Evolutionary conservation across 2,113 vertebrate species (phyloP), one percentile per base, ranked within the genome.

Genomic region (Pelodiscus sinensis): DNA sequence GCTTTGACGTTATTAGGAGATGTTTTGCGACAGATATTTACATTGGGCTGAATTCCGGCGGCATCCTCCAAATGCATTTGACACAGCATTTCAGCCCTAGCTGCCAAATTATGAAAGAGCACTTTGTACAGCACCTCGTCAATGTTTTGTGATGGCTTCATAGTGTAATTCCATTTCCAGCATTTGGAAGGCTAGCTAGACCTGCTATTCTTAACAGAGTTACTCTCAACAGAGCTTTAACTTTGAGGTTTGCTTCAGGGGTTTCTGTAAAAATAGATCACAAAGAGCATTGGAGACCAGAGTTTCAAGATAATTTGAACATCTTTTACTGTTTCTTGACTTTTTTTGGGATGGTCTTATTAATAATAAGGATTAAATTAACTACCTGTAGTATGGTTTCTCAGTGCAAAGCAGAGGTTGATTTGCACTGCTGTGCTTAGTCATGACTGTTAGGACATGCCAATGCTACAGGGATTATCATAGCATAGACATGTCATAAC

Each of bases 251-350:
- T 65, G 27, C 50, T 77, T 87, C 86, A 79, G 86, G 90, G 18
- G 79, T 81, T 89, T 92, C 90, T 92, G 86, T 68, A 96, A 95
- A 96, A 97, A 95, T 18, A 95, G 92, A 92, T 88, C 78, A 54
- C 55, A 86, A 96, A 90, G 56, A 90, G 83, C 88, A 79, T 19
- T 50, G 57, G 78, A 83, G 58, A 88, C 7, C 8, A 88, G 71
- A 11, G n/a, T 85, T 96, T 91, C 85, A 50, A 6, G 1, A 77
- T 77, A 12, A 50, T 27, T 35, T 44, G 24, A 38, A 50, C 22
- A 3, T 44, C 84, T 92, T 95, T 96, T 94, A 88, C 91, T 93
- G 89, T 91, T 95, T 88, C 92, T 91, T 88, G 92, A 90, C 86
- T 88, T 71, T 95, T 93, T 90, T 93, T 68, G 83, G 91, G 16